A percentile compares a stretch with the other conserved stretches of the same genome.
phyloP scores from a whole-genome alignment of 2,888 invertebrate genomes.

The Venustoraphidia nigricollis region DNA sequence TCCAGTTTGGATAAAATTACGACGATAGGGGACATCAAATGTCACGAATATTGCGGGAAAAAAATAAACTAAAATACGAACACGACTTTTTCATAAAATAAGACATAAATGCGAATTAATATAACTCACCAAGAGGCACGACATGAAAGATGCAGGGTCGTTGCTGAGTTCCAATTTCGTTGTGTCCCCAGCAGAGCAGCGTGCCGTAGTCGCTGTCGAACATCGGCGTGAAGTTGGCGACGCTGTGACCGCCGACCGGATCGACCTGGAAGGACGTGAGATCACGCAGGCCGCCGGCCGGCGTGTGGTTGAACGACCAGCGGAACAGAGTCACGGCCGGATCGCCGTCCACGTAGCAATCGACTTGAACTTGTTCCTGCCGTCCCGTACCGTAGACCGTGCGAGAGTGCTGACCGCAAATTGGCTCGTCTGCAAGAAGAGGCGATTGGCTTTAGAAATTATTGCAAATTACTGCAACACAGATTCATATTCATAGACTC shows the following conservation, averaged over 20 bases:
- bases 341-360: constrained; percentile 53
- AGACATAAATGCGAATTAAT: no score
- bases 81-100: no score
- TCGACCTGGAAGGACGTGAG: constrained; percentile 25
- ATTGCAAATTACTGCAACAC: no score
- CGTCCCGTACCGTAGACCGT: constrained; percentile 47
- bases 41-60: no score
- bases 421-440: constrained; percentile 38
- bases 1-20: no score
- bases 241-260: constrained; percentile 23
- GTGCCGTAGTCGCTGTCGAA: constrained; percentile 57
- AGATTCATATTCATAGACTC: no score
- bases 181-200: constrained; percentile 57
- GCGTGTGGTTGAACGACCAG: constrained; percentile 53
- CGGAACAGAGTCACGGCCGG: constrained; percentile 46
- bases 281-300: constrained; percentile 30
- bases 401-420: constrained; percentile 44
- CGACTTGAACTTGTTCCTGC: constrained; percentile 45
- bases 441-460: no score
- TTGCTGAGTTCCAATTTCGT: constrained; percentile 47
- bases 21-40: no score
- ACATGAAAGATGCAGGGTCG: constrained; percentile 51
- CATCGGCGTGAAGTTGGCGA: constrained; percentile 36
- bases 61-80: no score
- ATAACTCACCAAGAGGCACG: constrained; percentile 38